phyloP scores from a whole-genome alignment of 2,888 invertebrate species.

The Physocephala rufipes region DNA sequence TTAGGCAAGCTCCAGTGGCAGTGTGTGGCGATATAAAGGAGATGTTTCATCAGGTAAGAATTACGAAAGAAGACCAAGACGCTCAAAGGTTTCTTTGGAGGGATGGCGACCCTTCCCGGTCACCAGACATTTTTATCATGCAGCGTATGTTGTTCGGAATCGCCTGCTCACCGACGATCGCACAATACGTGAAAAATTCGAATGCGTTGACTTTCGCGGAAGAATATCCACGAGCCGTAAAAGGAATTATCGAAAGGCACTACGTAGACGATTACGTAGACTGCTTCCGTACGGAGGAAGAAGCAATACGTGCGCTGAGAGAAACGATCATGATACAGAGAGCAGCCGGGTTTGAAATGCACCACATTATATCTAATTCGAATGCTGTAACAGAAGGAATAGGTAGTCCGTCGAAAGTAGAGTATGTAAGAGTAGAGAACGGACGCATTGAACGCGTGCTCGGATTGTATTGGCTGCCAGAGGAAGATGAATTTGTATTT shows the following conservation, averaged over 20 bases:
- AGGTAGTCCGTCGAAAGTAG: background rate
- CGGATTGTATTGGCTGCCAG: slow-evolving; percentile 32
- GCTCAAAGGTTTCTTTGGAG: slow-evolving; percentile 38
- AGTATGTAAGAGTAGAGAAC: background rate
- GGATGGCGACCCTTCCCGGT: slow-evolving; percentile 9
- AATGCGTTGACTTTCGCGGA: slow-evolving; percentile 46
- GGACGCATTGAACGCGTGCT: slow-evolving; percentile 27
- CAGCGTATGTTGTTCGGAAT: slow-evolving; percentile 39
- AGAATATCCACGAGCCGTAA: slow-evolving; percentile 42
- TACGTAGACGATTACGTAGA: slow-evolving; percentile 36
- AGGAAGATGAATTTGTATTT: slow-evolving; percentile 17
- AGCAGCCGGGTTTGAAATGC: slow-evolving; percentile 18
- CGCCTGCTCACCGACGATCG: slow-evolving; percentile 38
- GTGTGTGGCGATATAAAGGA: slow-evolving; percentile 35
- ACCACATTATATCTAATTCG: slow-evolving; percentile 19
- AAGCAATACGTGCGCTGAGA: slow-evolving; percentile 18
- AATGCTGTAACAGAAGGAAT: background rate
- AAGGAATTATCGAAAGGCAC: slow-evolving; percentile 40
- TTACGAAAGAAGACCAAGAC: slow-evolving; percentile 35
- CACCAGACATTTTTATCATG: slow-evolving; percentile 35
- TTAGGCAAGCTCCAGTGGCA: slow-evolving; percentile 35
- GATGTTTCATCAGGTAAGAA: slow-evolving; percentile 40
- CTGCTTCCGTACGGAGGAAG: slow-evolving; percentile 29
- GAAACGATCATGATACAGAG: slow-evolving; percentile 22
- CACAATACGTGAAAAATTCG: slow-evolving; percentile 47